Evolutionary conservation across 1,140 invertebrate species (phyloP).

Genomic region (Drosophila santomea): DNA sequence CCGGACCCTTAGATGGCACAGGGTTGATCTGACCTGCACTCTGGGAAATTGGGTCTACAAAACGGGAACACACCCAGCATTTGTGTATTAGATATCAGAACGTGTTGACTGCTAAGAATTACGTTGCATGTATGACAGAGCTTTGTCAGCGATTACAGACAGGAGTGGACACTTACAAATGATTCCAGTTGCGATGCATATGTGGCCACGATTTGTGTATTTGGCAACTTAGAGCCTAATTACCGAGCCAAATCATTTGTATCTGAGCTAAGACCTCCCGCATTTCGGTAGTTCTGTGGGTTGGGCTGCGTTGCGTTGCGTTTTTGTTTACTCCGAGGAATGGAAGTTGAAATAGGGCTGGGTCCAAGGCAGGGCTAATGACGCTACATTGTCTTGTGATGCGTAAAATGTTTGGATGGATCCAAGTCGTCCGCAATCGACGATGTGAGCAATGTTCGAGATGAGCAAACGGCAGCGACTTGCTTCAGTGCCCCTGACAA

Average conservation of each 20-base stretch:
- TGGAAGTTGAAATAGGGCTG: slow-evolving; percentile 13
- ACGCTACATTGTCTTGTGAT: slow-evolving; percentile 75
- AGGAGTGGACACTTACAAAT: slow-evolving; percentile 67
- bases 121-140: slow-evolving; percentile 71
- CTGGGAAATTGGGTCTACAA: slow-evolving; percentile 14
- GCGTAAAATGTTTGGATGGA: slow-evolving; percentile 64
- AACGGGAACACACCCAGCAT: slow-evolving; percentile 39
- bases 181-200: slow-evolving; percentile 19
- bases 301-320: slow-evolving; percentile 3
- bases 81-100: slow-evolving; percentile 20
- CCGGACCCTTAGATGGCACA: slow-evolving; percentile 21
- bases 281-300: slow-evolving; percentile 71
- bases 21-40: slow-evolving; percentile 9
- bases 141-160: slow-evolving; percentile 57
- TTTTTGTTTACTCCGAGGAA: neutral
- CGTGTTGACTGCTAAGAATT: slow-evolving; percentile 74
- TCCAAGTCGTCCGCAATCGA: slow-evolving; percentile 10
- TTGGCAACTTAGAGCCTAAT: slow-evolving; percentile 77
- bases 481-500: slow-evolving; percentile 62
- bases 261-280: slow-evolving; percentile 53
- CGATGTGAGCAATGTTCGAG: slow-evolving; percentile 37
- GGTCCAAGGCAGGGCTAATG: slow-evolving; percentile 53
- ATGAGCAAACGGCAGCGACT: slow-evolving; percentile 38
- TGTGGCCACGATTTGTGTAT: slow-evolving; percentile 34
- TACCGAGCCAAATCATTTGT: slow-evolving; percentile 66